Base-by-base conservation (phyloP, 2,888 invertebrate species). In the Ophraella communa region DNA sequence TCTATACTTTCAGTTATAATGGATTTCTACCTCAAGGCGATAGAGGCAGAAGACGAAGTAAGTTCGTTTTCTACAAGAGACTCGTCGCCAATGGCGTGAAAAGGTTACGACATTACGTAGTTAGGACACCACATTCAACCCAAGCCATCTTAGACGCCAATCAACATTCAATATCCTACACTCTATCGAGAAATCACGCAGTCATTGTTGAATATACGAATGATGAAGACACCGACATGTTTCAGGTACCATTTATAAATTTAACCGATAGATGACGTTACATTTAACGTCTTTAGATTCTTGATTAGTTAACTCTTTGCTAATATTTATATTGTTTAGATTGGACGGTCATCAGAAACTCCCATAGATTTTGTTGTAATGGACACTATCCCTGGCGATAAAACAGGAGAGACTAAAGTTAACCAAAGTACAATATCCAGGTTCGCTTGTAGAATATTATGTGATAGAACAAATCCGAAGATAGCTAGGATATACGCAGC, bases 361-460 rank as follows among this genome's bases (percentile, higher is more conserved):
- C 98, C 98, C 57, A 99, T 99, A 76, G 99, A 99, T 86, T 99
- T 98, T 85, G 98, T 99, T 71, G 98, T 99, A 67, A 97, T 98
- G 93, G 99, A 99, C 84, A 99, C 98, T 60, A 91, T 95, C 78
- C 94, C 96, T 1, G 95, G 94, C 69, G 93, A 94, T 81, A 92
- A 92, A 82, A 89, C 87, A 69, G 89, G 88, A 65, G 94, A 93
- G 79, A 90, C 89, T 62, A 91, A 91, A 82, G 91, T 93, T 63
- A 89, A 92, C 78, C 95, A 95, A 83, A 95, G 95, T 84, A 96
- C 96, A 79, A 98, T 98, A 85, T 98, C 97, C 71, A 90, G 98
- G 82, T 99, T 98, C 85, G 98, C 99, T 39, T 99, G 99, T 84
- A 90, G 99, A 78, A 96, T 99, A 80, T 87, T 99, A 71, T 92